phyloP scores from a whole-genome alignment of 2,888 invertebrate genomes.

The Chironomus riparius region DNA sequence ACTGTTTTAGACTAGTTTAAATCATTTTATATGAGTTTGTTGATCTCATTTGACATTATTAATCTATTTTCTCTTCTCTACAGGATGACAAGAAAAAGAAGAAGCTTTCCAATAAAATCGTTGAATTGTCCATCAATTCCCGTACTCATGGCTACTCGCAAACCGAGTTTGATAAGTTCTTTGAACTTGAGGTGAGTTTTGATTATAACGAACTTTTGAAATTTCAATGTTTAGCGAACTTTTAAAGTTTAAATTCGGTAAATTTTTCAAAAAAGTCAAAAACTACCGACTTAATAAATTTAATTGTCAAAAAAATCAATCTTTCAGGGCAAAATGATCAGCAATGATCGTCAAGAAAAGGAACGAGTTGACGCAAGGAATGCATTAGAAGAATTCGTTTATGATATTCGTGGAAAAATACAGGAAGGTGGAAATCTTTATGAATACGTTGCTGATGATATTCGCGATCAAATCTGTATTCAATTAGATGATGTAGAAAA shows the following conservation, averaged over 20 bases:
- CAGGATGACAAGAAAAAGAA: conserved; percentile 60
- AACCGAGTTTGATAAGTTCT: conserved; percentile 60
- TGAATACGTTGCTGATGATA: conserved; percentile 63
- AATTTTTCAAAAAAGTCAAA: neutral
- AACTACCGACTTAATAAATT: too few relatives aligned
- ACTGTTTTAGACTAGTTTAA: conserved; percentile 16
- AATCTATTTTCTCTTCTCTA: conserved; percentile 13
- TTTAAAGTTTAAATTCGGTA: neutral
- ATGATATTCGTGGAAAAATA: conserved; percentile 87
- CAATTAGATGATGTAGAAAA: conserved; percentile 79
- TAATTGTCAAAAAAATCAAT: too few relatives aligned
- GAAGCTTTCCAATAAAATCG: conserved; percentile 68
- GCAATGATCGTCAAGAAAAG: conserved; percentile 84
- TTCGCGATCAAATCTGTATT: conserved; percentile 52
- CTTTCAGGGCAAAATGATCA: conserved; percentile 63
- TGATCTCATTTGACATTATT: neutral
- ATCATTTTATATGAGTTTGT: neutral
- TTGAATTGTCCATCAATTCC: conserved; percentile 78
- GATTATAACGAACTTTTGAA: neutral
- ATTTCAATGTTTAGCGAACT: neutral
- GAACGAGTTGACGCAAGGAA: conserved; percentile 93
- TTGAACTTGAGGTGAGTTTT: conserved; percentile 65
- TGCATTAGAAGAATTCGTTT: conserved; percentile 96
- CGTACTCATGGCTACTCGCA: conserved; percentile 61
- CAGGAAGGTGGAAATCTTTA: conserved; percentile 65